Percentiles rank a stretch among this genome's conserved stretches.
These are phyloP conservation scores for Lagopus muta DNA, from an alignment of 2,113 vertebrate species.

Conservation along the genomic window DNA sequence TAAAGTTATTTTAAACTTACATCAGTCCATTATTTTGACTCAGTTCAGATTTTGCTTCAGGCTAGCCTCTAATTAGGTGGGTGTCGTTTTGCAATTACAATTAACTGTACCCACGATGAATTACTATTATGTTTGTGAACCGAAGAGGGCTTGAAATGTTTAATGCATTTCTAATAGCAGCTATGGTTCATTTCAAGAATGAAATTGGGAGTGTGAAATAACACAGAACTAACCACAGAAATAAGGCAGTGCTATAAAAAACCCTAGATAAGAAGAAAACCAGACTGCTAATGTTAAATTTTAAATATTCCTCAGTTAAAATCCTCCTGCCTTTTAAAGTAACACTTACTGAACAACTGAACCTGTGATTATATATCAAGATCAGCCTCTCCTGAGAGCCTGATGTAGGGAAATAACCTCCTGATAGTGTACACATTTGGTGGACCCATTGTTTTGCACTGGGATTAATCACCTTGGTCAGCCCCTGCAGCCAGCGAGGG, in stretches of 20 bases:
- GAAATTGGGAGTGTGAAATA: conserved; percentile 37
- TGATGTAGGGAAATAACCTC: neutral
- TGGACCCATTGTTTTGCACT: rapidly evolving
- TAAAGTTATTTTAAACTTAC: conserved; percentile 46
- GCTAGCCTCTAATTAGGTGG: conserved; percentile 53
- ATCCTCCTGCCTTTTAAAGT: neutral
- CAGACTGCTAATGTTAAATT: neutral
- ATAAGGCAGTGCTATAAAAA: conserved; percentile 2
- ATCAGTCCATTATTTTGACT: conserved; percentile 54
- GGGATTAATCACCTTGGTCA: neutral
- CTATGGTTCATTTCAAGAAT: conserved; percentile 50
- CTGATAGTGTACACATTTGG: neutral
- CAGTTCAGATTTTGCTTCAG: conserved; percentile 34
- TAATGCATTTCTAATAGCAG: conserved; percentile 42
- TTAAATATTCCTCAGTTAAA: neutral
- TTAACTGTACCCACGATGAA: conserved; percentile 47
- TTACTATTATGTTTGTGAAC: conserved; percentile 35
- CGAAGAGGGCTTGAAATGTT: conserved; percentile 25
- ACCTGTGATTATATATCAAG: neutral
- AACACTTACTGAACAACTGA: neutral
- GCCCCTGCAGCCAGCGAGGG: neutral
- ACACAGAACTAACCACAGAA: conserved; percentile 44
- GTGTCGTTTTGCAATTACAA: conserved; percentile 52
- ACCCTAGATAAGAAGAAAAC: conserved; percentile 12
- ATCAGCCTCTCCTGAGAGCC: neutral